phyloP scores from a whole-genome alignment of 2,113 vertebrate species.

The Acrocephalus arundinaceus region DNA sequence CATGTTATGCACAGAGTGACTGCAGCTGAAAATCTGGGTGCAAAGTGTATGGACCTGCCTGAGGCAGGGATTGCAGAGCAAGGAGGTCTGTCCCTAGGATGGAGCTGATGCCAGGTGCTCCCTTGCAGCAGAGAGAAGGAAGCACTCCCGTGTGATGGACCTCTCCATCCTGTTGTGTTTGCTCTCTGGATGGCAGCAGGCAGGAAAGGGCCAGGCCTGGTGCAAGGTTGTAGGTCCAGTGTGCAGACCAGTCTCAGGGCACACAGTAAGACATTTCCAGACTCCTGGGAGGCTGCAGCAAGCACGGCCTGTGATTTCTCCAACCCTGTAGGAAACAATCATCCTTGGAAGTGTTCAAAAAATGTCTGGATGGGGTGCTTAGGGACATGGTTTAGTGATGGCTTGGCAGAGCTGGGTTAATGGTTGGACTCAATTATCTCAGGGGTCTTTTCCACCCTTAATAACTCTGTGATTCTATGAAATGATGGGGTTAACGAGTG shows the following conservation, averaged over 20 bases:
- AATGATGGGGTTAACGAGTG: not conserved
- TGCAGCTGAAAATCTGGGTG: not conserved
- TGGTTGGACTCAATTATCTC: not conserved
- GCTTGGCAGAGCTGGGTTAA: not conserved
- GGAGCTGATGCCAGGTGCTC: not conserved
- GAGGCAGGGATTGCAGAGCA: not conserved
- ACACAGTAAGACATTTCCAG: not conserved
- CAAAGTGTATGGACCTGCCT: not conserved
- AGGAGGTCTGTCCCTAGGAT: not conserved
- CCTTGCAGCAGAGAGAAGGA: not conserved
- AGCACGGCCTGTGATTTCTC: accelerated
- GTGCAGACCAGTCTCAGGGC: not conserved
- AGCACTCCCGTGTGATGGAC: not conserved
- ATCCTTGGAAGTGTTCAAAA: not conserved
- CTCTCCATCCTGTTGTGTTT: not conserved
- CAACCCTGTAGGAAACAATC: not conserved
- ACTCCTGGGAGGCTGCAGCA: not conserved
- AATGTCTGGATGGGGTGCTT: no score
- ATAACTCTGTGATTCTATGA: not conserved
- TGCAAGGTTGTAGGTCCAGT: not conserved
- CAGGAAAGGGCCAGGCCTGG: not conserved
- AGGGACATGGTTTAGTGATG: not conserved
- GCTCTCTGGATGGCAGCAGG: not conserved
- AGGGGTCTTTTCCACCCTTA: not conserved
- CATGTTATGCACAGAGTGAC: not conserved